Base-by-base conservation (phyloP, 2,888 invertebrate species). In the Polymixis lichenea region DNA sequence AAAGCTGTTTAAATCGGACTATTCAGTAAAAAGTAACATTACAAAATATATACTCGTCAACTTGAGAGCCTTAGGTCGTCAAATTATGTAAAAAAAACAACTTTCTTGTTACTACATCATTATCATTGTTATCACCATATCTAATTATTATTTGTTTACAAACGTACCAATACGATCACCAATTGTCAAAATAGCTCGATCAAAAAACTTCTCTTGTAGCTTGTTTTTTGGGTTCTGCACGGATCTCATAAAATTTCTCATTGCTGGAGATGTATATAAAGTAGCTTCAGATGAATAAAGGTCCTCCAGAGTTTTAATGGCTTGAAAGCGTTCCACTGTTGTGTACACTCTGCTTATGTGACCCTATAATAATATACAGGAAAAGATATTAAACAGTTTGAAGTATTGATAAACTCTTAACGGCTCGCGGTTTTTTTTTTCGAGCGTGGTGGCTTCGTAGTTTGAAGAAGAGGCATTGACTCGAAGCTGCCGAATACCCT, bases 291-390 rank as follows among this genome's bases (percentile, higher is more conserved):
- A 85, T 7, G 76, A 66, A 25, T 88, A 89, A 2, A 94, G 78
- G 1, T 91, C 84, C 5, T 85, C 49, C 6, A 94, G 76, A 17
- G 89, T 90, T 19, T 83, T 84, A 6, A 93, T 82, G 38, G 75
- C 78, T 2, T 68, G 61, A 56, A 88, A 87, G 9, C 88, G 87
- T 49, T 86, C 80, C 11, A 88, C 80, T 7, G 93, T 92, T 38
- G 94, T 92, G 77, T 91, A 94, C 11, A 89, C 86, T 80, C 89
- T 90, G 85, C 91, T 94, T 51, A 93, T 86, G 77, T 93, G 89
- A 38, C 94, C 86, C 94, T 94, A 83, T 25, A 92, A 82, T 22
- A 28, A 49, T 55, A 8, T 9, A n/a, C 8, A 71, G 28, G 55
- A 43, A 28, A 15, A 3, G 4, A 9, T 1, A 25, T 56, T 15